phyloP scores from a whole-genome alignment of 2,888 invertebrate genomes.

The Rosalia funebris region DNA sequence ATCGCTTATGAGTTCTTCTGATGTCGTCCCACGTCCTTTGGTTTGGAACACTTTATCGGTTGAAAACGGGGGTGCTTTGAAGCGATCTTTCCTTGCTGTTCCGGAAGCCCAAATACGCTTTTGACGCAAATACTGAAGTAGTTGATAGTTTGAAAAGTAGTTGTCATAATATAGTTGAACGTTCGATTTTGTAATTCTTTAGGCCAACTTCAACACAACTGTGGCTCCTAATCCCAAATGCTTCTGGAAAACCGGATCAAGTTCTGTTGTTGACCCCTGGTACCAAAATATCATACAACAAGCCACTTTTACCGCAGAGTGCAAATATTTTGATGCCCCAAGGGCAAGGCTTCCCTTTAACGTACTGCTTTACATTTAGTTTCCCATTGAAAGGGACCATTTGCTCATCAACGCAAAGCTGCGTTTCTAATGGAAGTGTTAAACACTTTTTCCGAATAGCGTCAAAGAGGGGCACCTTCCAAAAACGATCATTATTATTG shows the following conservation, averaged over 20 bases:
- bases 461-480: too few species aligned
- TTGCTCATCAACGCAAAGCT: constrained; percentile 2
- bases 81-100: too few species aligned
- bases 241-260: neutral
- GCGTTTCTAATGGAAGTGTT: neutral
- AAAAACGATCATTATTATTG: too few species aligned
- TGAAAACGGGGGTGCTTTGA: too few species aligned
- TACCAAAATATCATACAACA: neutral
- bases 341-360: neutral
- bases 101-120: neutral
- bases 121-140: constrained; percentile 1
- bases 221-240: neutral
- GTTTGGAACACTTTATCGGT: too few species aligned
- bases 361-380: neutral
- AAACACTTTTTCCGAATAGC: neutral
- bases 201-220: neutral
- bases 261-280: neutral
- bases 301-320: constrained; percentile 2
- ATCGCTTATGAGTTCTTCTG: too few species aligned
- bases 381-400: neutral
- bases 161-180: constrained; percentile 11
- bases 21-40: too few species aligned
- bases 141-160: constrained; percentile 18
- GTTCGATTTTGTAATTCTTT: neutral
- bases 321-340: constrained; percentile 8